Evolutionary conservation across 2,888 invertebrate genomes (phyloP).

Genomic region (Leucania comma): DNA sequence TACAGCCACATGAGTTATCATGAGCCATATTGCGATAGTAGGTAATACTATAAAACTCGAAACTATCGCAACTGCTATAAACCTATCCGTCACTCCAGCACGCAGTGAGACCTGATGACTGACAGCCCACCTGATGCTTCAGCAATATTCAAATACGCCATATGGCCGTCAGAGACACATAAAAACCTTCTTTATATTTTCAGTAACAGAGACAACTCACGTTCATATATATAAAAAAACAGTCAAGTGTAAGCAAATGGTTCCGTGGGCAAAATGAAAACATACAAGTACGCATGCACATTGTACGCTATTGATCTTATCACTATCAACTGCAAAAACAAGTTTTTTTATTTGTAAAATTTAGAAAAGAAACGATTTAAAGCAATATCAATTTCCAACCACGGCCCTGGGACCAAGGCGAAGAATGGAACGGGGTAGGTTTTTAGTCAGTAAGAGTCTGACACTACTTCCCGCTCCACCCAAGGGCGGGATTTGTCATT

Average conservation of each 20-base stretch:
- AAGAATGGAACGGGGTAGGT: too few relatives aligned
- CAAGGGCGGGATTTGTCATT: too few relatives aligned
- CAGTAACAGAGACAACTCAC: slow-evolving; percentile 5
- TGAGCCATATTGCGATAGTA: slow-evolving; percentile 23
- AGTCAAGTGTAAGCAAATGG: neutral
- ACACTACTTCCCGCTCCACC: too few relatives aligned
- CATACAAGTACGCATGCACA: too few relatives aligned
- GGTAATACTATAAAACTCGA: slow-evolving; percentile 32
- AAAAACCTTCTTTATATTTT: slow-evolving; percentile 27
- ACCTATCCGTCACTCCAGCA: slow-evolving; percentile 31
- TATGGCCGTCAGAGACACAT: slow-evolving; percentile 15
- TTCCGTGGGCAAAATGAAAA: neutral
- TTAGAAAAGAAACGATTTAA: too few relatives aligned
- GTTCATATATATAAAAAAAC: neutral
- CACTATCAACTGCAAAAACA: too few relatives aligned
- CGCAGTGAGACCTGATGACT: slow-evolving; percentile 3
- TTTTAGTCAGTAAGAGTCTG: too few relatives aligned
- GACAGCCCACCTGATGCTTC: slow-evolving; percentile 54
- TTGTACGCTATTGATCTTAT: too few relatives aligned
- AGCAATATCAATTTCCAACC: too few relatives aligned
- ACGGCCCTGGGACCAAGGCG: too few relatives aligned
- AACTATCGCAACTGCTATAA: slow-evolving; percentile 20
- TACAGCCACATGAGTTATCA: slow-evolving; percentile 15
- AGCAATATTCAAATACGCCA: slow-evolving; percentile 43
- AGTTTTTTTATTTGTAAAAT: too few relatives aligned